Evolutionary conservation across 92 coral and sea anemone species (phyloP), one percentile per base, ranked within the genome.

Genomic region (Porites divaricata): DNA sequence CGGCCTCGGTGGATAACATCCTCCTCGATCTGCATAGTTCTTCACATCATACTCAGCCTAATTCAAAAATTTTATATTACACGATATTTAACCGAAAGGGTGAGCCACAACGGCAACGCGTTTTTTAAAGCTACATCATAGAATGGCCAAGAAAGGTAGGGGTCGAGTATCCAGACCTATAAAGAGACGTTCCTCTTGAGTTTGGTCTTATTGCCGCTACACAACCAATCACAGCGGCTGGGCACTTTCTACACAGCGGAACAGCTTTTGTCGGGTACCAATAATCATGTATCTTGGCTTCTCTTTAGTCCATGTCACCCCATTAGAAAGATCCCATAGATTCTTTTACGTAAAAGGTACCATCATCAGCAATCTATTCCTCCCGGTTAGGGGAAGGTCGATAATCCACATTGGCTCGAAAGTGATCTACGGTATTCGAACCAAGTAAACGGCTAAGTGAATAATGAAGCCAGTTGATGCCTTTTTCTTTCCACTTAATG

Each of bases 91-190:
- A 67, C 75, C 16, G 81, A 70, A 19, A 89, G 70, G 77, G 62
- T 67, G 65, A 19, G 49, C 77, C 15, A 86, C 51, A 56, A 86
- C 35, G n/a, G 90, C 82, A 69, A 75, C 83, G 45, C 87, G 86
- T 57, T 57, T 11, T 24, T 88, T 81, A 14, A 80, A 88, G 58
- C 81, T 72, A 21, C 69, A 57, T 23, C 78, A 73, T 9, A 63
- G 86, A 20, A 12, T 61, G 56, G 85, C 57, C 75, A 85, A 84
- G 17, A 72, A 50, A 4, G 78, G 73, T 58, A 19, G 24, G 54
- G 88, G 88, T 85, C 78, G 86, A 45, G 67, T 85, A 74, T 85
- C 77, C 53, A 85, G 50, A 16, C 86, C 88, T 41, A 35, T 35
- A 35, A 76, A 85, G 1, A 85, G 86, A 25, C 85, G 74, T 76